Evolutionary conservation across 2,888 invertebrate species (phyloP), one percentile per base, ranked within the genome.

Genomic region (Drosophila ochracea): DNA sequence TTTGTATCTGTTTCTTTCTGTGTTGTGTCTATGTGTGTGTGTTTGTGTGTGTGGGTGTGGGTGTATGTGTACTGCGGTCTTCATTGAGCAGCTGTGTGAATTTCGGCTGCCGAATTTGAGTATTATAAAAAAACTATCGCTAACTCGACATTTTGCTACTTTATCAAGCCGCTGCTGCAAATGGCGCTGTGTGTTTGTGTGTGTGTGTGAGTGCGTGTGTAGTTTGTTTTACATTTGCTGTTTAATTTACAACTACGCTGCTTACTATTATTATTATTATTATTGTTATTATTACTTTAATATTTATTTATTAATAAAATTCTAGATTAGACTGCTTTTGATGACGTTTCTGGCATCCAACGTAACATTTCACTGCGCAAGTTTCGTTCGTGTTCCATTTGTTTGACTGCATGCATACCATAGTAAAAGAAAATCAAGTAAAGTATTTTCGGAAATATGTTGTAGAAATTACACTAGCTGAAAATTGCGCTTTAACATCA

Each of bases 271-370:
- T 76, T 67, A 79, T 76, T 71, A 79, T 76, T 71, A 77, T 68
- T 59, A 35, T 69, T 67, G 53, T 74, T 80, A 69, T 77, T 70
- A 68, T 79, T 78, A 76, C 76, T 75, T 78, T 89, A 81, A 80
- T 90, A 76, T 75, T 74, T 79, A 76, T 79, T 73, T 73, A 79
- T 81, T 83, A 89, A 88, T 91, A 91, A 90, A 89, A 82, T 80
- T 90, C 87, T 81, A 84, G 78, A 82, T 92, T 93, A 92, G 84
- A 93, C 93, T 90, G 93, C 92, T 91, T 93, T 93, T 91, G 93
- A 93, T 91, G 93, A 92, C 92, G 92, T 92, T 91, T 93, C 93
- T 92, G 93, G 93, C 92, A 93, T 92, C 93, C 92, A 93, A 91
- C 93, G 93, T 91, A 93, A 91, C 92, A 93, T 92, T 91, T 93